Percentiles rank a stretch among this genome's conserved stretches.
Evolutionary conservation across 2,797 vertebrate genomes (phyloP).

Genomic region (Sternarchorhynchus goeldii): DNA sequence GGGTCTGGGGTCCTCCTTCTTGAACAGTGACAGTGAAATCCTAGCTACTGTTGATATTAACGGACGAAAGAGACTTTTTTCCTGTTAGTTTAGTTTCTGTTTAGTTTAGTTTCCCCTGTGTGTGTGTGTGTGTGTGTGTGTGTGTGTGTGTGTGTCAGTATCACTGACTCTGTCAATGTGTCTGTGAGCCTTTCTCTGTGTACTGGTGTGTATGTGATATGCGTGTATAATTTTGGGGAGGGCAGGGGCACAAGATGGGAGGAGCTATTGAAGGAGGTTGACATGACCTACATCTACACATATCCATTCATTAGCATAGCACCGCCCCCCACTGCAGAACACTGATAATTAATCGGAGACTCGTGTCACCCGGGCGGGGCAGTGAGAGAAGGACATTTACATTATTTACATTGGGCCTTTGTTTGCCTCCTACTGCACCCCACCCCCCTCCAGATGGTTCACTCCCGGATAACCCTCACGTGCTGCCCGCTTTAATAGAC

Average conservation of each 20-base stretch:
- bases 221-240: constrained; percentile 39
- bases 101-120: background rate
- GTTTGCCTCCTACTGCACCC: constrained; percentile 66
- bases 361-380: constrained; percentile 62
- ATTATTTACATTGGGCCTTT: constrained; percentile 72
- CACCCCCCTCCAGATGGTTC: constrained; percentile 70
- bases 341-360: constrained; percentile 64
- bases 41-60: background rate
- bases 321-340: constrained; percentile 41
- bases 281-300: constrained; percentile 79
- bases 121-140: constrained; percentile 42
- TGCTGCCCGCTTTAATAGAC: constrained; percentile 43
- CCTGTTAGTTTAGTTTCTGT: constrained; percentile 22
- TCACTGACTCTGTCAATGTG: constrained; percentile 20
- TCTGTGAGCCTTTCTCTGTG: constrained; percentile 40
- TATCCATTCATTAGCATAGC: constrained; percentile 74
- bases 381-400: constrained; percentile 69
- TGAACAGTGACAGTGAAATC: background rate
- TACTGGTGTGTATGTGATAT: constrained; percentile 37
- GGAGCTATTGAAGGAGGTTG: constrained; percentile 71
- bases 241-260: constrained; percentile 57
- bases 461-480: constrained; percentile 46
- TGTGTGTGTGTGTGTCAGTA: constrained; percentile 33
- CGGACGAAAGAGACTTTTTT: background rate
- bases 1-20: background rate